These are phyloP conservation scores for Procavia capensis DNA, from an alignment of 2,113 vertebrate species.

Conservation along the genomic window DNA sequence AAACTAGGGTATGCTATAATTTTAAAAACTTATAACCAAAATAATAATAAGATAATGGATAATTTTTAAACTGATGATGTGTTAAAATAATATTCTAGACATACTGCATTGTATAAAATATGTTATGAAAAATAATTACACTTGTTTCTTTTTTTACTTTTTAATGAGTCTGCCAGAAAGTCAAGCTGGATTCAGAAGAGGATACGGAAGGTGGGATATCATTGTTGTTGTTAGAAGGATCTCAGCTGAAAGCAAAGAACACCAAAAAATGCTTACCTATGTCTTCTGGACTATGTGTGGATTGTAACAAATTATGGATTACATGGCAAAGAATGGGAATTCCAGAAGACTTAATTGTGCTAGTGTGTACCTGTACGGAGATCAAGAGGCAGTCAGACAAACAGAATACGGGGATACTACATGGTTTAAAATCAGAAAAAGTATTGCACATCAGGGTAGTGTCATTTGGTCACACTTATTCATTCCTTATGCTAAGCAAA, in stretches of 20 bases:
- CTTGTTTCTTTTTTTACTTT: not conserved
- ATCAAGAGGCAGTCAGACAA: not conserved
- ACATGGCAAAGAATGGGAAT: not conserved
- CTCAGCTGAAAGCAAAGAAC: not conserved
- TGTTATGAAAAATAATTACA: not conserved
- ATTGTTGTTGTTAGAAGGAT: not conserved
- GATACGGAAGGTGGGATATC: not conserved
- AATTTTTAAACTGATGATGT: conserved; percentile 10
- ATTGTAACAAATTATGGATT: not conserved
- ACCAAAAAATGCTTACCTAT: not conserved
- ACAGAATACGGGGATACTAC: not conserved
- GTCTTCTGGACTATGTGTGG: not conserved
- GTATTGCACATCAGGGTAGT: not conserved
- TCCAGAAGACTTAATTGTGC: not conserved
- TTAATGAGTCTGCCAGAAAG: not conserved
- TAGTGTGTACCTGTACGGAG: not conserved
- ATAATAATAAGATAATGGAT: not conserved
- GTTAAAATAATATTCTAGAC: not conserved
- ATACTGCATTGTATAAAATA: not conserved
- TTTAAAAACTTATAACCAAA: not conserved
- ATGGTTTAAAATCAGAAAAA: not conserved
- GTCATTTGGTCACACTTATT: not conserved
- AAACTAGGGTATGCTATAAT: not conserved
- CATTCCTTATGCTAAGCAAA: not conserved
- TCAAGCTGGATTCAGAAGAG: not conserved